phyloP scores from a whole-genome alignment of 2,113 vertebrate genomes.

The Istiophorus platypterus region DNA sequence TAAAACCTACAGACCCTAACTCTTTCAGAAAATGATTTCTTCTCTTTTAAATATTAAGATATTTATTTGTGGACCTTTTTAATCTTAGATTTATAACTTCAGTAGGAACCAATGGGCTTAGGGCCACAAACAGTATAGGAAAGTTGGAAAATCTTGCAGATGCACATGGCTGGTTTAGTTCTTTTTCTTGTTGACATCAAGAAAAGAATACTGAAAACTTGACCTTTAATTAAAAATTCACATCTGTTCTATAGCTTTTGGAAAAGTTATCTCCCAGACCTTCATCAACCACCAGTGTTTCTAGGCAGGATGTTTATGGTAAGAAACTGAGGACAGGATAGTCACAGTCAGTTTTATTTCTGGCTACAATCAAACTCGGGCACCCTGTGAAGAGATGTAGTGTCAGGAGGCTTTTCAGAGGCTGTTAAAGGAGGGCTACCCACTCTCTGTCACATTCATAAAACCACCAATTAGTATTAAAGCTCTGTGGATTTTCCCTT shows the following conservation, averaged over 20 bases:
- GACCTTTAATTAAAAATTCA: background rate
- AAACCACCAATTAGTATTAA: slow-evolving; percentile 71
- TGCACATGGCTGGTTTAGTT: background rate
- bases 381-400: slow-evolving; percentile 50
- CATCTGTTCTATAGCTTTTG: slow-evolving; percentile 11
- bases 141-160: background rate
- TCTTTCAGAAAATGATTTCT: background rate
- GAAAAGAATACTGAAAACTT: background rate
- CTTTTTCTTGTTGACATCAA: background rate
- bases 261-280: background rate
- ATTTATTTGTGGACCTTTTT: background rate
- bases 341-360: slow-evolving; percentile 65
- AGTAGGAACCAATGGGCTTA: background rate
- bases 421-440: slow-evolving; percentile 45
- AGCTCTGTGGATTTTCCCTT: slow-evolving; percentile 56
- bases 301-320: slow-evolving; percentile 36
- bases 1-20: background rate
- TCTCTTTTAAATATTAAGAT: background rate
- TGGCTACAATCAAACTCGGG: slow-evolving; percentile 68
- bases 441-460: slow-evolving; percentile 40
- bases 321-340: slow-evolving; percentile 24
- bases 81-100: too few species aligned
- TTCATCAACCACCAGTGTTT: slow-evolving; percentile 4
- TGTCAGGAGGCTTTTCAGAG: slow-evolving; percentile 43
- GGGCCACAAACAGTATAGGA: background rate